These are phyloP conservation scores for Aptenodytes patagonicus DNA, from an alignment of 2,113 vertebrate species.

Conservation along the genomic window DNA sequence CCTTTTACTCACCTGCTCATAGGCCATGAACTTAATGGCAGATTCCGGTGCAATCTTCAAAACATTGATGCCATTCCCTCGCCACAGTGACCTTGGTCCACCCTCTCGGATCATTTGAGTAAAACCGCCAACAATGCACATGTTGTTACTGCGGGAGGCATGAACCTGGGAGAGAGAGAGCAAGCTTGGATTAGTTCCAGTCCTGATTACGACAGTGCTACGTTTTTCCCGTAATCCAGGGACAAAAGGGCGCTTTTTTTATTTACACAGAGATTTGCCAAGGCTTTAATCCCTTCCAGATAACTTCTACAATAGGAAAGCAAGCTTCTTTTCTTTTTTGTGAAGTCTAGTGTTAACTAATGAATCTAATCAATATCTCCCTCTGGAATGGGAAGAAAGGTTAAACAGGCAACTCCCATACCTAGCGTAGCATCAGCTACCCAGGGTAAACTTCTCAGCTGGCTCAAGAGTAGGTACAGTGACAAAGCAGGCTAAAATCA, in stretches of 20 bases:
- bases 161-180: conserved; percentile 80
- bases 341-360: background rate
- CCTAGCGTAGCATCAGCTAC: background rate
- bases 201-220: background rate
- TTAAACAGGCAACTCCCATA: background rate
- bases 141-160: conserved; percentile 88
- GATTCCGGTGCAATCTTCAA: conserved; percentile 95
- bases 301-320: conserved; percentile 16
- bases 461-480: background rate
- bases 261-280: conserved; percentile 2
- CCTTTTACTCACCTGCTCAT: conserved; percentile 84
- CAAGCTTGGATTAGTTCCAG: background rate
- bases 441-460: background rate
- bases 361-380: conserved; percentile 3
- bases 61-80: conserved; percentile 95
- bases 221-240: conserved; percentile 39
- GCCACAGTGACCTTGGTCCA: conserved; percentile 87
- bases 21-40: conserved; percentile 97
- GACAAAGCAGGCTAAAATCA: background rate
- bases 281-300: conserved; percentile 54
- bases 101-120: conserved; percentile 92
- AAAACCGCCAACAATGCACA: conserved; percentile 89
- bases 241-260: conserved; percentile 60
- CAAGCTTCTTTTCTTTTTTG: background rate
- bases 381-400: background rate